Evolutionary conservation across 2,888 invertebrate genomes (phyloP).

Genomic region (Metellina segmentata): DNA sequence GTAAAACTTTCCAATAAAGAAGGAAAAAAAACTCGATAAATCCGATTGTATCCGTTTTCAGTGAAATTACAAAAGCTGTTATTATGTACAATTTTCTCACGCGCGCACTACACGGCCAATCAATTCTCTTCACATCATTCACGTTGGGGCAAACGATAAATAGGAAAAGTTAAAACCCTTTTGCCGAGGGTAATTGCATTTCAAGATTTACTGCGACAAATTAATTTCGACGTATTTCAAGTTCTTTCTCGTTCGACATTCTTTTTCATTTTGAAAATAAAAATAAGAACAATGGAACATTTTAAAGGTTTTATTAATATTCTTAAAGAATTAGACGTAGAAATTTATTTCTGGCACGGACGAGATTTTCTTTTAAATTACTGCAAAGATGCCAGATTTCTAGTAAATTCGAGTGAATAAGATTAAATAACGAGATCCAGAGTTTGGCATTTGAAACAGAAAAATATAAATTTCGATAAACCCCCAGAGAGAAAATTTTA

Average conservation of each 20-base stretch:
- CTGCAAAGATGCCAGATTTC: background rate
- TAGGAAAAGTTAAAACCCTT: conserved; percentile 6
- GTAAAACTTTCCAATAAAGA: too few relatives aligned
- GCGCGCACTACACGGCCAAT: background rate
- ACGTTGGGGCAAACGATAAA: background rate
- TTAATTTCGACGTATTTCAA: conserved; percentile 19
- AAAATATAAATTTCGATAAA: too few relatives aligned
- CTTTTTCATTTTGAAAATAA: background rate
- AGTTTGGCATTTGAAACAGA: too few relatives aligned
- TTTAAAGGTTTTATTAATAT: background rate
- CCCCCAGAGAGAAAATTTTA: too few relatives aligned
- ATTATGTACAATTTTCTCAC: too few relatives aligned
- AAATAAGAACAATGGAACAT: background rate
- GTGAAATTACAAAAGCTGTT: too few relatives aligned
- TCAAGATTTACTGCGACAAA: conserved; percentile 32
- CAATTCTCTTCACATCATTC: background rate
- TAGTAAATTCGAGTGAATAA: background rate
- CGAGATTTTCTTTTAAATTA: background rate
- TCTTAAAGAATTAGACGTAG: background rate
- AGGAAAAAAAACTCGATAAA: too few relatives aligned
- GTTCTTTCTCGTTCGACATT: background rate
- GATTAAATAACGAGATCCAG: too few relatives aligned
- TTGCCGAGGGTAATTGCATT: background rate
- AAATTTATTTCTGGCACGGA: background rate
- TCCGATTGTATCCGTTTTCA: too few relatives aligned